Percentiles rank a stretch among this genome's conserved stretches.
Conservation (phyloP, 2,888 invertebrate species). For the Tipula confusa region DNA sequence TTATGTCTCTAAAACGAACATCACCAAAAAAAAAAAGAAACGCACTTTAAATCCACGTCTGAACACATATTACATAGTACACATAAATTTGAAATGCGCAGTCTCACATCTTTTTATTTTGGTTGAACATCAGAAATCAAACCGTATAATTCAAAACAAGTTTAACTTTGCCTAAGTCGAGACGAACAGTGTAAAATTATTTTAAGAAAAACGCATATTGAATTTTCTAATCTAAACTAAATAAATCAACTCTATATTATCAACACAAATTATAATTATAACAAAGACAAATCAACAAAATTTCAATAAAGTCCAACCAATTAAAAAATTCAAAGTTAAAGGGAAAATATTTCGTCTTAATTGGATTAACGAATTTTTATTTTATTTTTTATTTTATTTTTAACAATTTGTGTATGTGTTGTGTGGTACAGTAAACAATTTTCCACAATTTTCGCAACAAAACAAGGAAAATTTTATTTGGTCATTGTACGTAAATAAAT, state of each 20-base stretch:
- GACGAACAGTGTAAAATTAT: not conserved
- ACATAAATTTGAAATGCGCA: not conserved
- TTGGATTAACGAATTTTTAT: not conserved
- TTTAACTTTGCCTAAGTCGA: not conserved
- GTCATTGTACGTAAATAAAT: not conserved
- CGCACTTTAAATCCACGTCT: not conserved
- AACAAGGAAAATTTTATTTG: not conserved
- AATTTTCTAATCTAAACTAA: not conserved
- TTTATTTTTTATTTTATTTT: too few species aligned
- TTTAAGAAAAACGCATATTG: not conserved
- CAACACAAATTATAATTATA: not conserved
- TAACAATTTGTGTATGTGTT: not conserved
- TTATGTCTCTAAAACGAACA: too few species aligned
- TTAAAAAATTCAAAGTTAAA: not conserved
- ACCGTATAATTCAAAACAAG: not conserved
- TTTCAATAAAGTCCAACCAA: not conserved
- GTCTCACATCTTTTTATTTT: not conserved
- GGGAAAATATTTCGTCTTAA: not conserved
- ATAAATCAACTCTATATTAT: not conserved
- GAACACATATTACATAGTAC: not conserved
- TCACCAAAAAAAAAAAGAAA: too few species aligned
- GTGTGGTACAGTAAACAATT: not conserved
- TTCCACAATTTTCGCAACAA: not conserved
- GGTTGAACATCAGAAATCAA: not conserved
- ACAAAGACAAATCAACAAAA: not conserved